Evolutionary conservation across 1,140 invertebrate species (phyloP), one percentile per base, ranked within the genome.

Genomic region (Aleiodes sp.): DNA sequence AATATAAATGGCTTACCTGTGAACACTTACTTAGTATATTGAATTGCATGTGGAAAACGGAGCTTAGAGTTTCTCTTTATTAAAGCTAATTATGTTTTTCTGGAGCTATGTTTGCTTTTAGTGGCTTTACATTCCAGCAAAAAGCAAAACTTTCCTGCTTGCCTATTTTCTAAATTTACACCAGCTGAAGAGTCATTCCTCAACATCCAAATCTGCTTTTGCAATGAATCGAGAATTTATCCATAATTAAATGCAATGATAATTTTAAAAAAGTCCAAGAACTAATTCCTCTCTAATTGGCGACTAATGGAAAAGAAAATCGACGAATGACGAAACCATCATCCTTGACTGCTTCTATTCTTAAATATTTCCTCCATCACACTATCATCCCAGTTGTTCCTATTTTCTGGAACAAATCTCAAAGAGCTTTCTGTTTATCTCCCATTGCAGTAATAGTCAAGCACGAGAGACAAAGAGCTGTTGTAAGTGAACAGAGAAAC

Each of bases 341-440:
- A 52, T 16, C 21, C 46, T 52, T 21, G 3, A 52, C 16, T 21
- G 46, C 46, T 52, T 52, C 26, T 52, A 52, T 16, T 52, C 26
- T 52, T 12, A 21, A 16, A 52, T 24, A 24, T 52, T n/a, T 52
- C 46, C 46, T 52, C 21, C 41, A 24, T 2, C 10, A 21, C 19
- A 9, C 4, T 16, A 4, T 52, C 21, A n/a, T 24, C 46, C 21
- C 21, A 6, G 46, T 52, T 24, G 7, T 24, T 21, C 46, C 26
- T 52, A 21, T 52, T 52, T 52, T 52, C 12, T 52, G 26, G 2
- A 52, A 21, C 21, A 24, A 52, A 52, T 52, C 19, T 52, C 46
- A 52, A 52, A 52, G 46, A 24, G 46, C 46, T 52, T 52, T 52
- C 19, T 52, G 46, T 52, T 52, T 52, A 52, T 52, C 21, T 52